phyloP scores from a whole-genome alignment of 37 sponge, comb jelly and placozoan species.

The Beroe forskalii region DNA sequence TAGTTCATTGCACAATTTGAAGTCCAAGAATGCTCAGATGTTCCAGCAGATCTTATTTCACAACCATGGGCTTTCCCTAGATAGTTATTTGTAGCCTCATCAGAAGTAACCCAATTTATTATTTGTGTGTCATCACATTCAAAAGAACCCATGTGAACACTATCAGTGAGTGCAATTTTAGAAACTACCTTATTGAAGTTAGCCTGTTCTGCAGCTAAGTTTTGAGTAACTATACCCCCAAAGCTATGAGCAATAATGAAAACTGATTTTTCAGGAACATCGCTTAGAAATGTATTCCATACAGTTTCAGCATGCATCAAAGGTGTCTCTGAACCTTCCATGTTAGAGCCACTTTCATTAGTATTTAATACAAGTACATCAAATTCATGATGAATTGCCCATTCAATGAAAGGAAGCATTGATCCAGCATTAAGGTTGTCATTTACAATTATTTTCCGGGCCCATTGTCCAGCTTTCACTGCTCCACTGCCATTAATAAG shows the following conservation, averaged over 20 bases:
- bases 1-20: constrained; percentile 68
- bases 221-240: constrained; percentile 11
- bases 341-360: background rate
- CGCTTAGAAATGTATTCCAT: background rate
- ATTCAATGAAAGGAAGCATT: constrained; percentile 52
- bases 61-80: background rate
- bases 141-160: constrained; percentile 27
- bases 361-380: constrained; percentile 49
- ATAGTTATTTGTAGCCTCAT: background rate
- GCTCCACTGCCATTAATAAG: constrained; percentile 62
- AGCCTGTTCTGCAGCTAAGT: background rate
- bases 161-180: constrained; percentile 39
- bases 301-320: constrained; percentile 27
- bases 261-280: background rate
- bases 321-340: background rate
- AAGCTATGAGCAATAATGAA: constrained; percentile 34
- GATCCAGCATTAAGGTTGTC: constrained; percentile 44
- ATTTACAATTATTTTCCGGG: constrained; percentile 24
- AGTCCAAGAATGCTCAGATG: constrained; percentile 18
- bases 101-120: constrained; percentile 46
- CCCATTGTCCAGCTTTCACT: constrained; percentile 52
- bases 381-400: constrained; percentile 5
- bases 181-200: background rate
- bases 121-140: background rate
- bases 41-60: constrained; percentile 53